Conservation (phyloP, 2,797 vertebrate species). For the Hoplostethus atlanticus region DNA sequence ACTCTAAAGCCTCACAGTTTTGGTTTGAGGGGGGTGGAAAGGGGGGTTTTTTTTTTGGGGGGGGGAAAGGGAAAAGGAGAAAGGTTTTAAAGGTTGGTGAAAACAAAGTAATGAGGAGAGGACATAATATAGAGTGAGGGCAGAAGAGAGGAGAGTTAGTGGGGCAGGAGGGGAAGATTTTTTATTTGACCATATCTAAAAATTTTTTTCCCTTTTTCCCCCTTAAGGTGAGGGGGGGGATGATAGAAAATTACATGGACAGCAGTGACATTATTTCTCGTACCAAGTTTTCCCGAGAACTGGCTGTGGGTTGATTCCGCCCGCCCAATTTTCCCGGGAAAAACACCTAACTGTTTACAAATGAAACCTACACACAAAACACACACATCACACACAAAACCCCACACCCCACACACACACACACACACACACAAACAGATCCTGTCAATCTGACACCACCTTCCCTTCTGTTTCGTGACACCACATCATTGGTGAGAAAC, state of each 20-base stretch:
- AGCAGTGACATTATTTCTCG: slow-evolving; percentile 81
- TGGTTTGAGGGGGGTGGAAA: not conserved
- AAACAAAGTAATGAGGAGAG: not conserved
- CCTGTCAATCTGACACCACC: not conserved
- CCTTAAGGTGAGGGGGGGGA: slow-evolving; percentile 71
- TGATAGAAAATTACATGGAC: slow-evolving; percentile 64
- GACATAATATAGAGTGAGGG: no score
- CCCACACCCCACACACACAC: no score
- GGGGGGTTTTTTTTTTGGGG: no score
- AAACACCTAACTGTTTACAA: slow-evolving; percentile 65
- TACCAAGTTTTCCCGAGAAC: slow-evolving; percentile 87
- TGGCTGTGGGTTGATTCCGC: slow-evolving; percentile 86
- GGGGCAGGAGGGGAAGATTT: not conserved
- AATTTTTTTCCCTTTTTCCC: not conserved
- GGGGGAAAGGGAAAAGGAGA: no score
- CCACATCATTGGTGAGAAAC: not conserved
- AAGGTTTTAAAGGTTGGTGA: no score
- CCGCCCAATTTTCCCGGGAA: no score
- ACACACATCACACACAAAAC: no score
- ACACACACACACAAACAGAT: not conserved
- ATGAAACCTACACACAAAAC: not conserved
- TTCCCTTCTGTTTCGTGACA: slow-evolving; percentile 14
- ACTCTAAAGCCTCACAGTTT: not conserved
- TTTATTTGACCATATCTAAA: not conserved
- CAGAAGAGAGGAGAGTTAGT: no score